Percentiles rank a stretch among this genome's conserved stretches.
These are phyloP conservation scores for Noctilio leporinus DNA, from an alignment of 2,113 vertebrate species.

Conservation along the genomic window DNA sequence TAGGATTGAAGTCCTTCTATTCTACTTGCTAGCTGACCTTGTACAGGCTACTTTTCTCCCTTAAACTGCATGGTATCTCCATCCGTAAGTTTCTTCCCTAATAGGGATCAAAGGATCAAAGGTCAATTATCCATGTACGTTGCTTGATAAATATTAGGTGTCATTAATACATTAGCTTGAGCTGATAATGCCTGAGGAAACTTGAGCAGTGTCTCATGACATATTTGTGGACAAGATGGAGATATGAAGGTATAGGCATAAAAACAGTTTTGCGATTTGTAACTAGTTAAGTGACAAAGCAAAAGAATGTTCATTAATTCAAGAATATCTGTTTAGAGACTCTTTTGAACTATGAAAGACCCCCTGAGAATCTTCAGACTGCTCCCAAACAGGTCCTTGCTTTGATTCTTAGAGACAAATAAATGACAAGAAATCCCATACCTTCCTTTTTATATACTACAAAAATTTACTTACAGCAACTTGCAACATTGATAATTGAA, in stretches of 20 bases:
- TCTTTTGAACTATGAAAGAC: not conserved
- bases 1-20: not conserved
- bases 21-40: not conserved
- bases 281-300: not conserved
- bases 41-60: not conserved
- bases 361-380: not conserved
- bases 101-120: not conserved
- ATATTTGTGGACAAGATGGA: not conserved
- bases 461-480: not conserved
- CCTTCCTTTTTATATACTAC: not conserved
- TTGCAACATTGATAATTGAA: not conserved
- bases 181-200: not conserved
- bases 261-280: not conserved
- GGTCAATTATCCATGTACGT: not conserved
- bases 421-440: not conserved
- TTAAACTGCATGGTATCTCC: not conserved
- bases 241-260: not conserved
- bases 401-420: not conserved
- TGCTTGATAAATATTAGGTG: not conserved
- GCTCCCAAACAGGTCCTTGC: not conserved
- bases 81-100: not conserved
- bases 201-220: not conserved
- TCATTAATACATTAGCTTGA: not conserved
- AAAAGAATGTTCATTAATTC: not conserved
- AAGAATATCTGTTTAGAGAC: not conserved